phyloP scores from a whole-genome alignment of 2,113 vertebrate genomes.

The Megaceryle torquata region DNA sequence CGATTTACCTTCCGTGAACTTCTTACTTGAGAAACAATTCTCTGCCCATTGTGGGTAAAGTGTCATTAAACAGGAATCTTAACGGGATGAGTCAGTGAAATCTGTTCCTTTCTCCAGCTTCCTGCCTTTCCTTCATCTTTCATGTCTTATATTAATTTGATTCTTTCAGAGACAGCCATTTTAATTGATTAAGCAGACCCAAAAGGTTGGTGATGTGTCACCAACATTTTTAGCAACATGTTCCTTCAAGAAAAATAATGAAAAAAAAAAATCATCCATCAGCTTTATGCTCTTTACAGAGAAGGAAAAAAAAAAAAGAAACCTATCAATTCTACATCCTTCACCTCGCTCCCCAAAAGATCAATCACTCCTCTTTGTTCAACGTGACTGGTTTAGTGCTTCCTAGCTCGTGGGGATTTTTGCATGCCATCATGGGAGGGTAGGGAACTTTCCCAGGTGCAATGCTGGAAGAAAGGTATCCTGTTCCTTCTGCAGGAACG shows the following conservation, averaged over 20 bases:
- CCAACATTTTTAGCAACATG: background rate
- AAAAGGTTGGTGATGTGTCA: background rate
- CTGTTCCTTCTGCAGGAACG: background rate
- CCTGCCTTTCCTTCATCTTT: conserved; percentile 10
- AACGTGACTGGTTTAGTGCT: background rate
- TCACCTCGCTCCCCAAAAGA: background rate
- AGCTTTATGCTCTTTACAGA: background rate
- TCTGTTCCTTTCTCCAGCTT: background rate
- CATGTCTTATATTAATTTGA: background rate
- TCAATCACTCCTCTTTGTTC: background rate
- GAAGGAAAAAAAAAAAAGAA: background rate
- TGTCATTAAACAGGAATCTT: background rate
- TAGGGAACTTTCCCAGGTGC: background rate
- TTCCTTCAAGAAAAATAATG: background rate
- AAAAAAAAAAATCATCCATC: background rate
- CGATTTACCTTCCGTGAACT: background rate
- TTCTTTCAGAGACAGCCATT: background rate
- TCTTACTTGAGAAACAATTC: background rate
- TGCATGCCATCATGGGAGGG: fast-evolving
- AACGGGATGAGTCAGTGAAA: background rate
- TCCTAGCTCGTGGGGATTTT: background rate
- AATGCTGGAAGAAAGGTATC: background rate
- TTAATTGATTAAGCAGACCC: conserved; percentile 1
- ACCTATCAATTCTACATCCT: background rate
- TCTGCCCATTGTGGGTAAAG: background rate